phyloP scores from a whole-genome alignment of 2,888 invertebrate species.

The Leucophenga maculata region DNA sequence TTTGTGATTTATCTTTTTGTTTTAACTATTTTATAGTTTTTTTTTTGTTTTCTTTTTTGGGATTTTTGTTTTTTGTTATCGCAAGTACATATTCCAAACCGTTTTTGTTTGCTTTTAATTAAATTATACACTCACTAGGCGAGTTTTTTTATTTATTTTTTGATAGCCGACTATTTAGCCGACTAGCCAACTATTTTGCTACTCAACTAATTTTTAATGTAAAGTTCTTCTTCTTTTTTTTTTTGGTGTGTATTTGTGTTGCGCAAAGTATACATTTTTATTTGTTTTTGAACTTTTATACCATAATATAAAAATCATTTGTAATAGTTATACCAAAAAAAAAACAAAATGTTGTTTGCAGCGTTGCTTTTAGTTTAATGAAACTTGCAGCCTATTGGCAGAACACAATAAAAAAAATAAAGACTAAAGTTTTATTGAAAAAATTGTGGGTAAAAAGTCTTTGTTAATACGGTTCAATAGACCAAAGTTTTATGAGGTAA shows the following conservation, averaged over 20 bases:
- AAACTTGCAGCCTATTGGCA: neutral
- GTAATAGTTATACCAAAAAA: neutral
- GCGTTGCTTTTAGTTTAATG: neutral
- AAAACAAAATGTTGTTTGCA: neutral
- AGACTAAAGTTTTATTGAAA: neutral
- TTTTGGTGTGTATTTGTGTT: conserved; percentile 25
- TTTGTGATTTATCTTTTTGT: conserved; percentile 33
- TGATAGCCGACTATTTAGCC: neutral
- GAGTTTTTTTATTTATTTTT: conserved; percentile 40
- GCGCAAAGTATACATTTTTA: neutral
- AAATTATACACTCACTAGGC: conserved; percentile 58
- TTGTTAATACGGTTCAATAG: neutral
- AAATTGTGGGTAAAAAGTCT: neutral
- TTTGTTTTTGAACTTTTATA: conserved; percentile 6
- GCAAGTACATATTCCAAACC: conserved; percentile 68
- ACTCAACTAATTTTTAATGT: conserved; percentile 14
- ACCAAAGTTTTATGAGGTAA: neutral
- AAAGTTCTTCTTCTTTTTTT: conserved; percentile 18
- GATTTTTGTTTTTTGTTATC: conserved; percentile 38
- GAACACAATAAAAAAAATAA: neutral
- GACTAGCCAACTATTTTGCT: no score
- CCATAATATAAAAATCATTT: conserved; percentile 7
- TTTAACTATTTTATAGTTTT: conserved; percentile 38
- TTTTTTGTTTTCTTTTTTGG: conserved; percentile 46
- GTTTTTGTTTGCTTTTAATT: conserved; percentile 66